Base-by-base conservation (phyloP, 2,888 invertebrate species). In the Aphelenchoides bicaudatus region DNA sequence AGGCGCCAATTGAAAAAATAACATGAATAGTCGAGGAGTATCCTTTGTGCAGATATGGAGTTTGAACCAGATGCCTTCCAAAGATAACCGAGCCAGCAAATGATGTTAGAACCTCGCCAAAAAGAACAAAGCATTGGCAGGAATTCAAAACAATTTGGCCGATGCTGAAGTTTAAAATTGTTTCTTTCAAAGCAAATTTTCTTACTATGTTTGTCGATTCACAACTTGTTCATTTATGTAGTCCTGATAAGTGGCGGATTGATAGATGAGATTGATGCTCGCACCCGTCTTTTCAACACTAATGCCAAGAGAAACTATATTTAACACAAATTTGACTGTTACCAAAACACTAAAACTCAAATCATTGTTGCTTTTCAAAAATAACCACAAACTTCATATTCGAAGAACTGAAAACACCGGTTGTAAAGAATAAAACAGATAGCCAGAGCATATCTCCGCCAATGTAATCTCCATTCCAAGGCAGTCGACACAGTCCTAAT, bases 381-480 rank as follows among this genome's bases (percentile, higher is more conserved):
- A 46, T 25, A 8, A 49, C n/a, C 16, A 50, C 61, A 34, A 27
- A 73, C 74, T 64, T 63, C 46, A 67, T 65, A 58, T 78, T 72
- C 28, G 59, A 58, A 1, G 71, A 70, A 27, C 66, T 62, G 29
- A 78, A 61, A 4, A 78, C 39, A 48, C 70, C 73, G 10, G 73
- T 70, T 5, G 69, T 68, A 37, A 71, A 66, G 51, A 74, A 73
- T 2, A 78, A 65, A 31, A 71, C 61, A 0, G 72, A 70, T 25
- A 70, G 61, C 78, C 78, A 78, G 0, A 78, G 63, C 19, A 78
- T 61, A 49, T 78, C 76, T 10, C 72, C 72, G 21, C 77, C 71
- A 6, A 73, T 48, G 55, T 69, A 78, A 43, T 73, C 75, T 39
- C 75, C 77, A 37, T 70, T 67, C 76, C 77, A 78, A 28, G 63